Base-by-base conservation (phyloP, 2,113 vertebrate genomes). In the Oryctolagus cuniculus region DNA sequence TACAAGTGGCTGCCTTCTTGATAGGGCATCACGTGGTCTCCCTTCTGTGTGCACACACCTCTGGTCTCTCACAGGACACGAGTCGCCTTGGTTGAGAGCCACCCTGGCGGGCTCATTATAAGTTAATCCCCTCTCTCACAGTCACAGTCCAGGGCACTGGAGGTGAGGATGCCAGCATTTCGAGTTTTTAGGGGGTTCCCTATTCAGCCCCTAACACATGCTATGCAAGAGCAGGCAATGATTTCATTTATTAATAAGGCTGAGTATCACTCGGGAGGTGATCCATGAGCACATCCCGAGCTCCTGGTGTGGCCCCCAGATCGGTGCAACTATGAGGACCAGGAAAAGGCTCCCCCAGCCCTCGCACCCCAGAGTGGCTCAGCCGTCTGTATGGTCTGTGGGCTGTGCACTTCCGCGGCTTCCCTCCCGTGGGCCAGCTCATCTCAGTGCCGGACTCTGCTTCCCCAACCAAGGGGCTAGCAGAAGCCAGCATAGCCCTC, bases 381-480 rank as follows among this genome's bases (percentile, higher is more conserved):
- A 36, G 63, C 25, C 4, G 13, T 4, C 13, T 78, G 72, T 4
- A 49, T 58, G 36, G 17, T 36, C 84, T 4, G 22, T 58, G 64
- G 51, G 6, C 38, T 19, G 6, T 1, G 55, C 13, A 10, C 36
- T 58, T 3, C 38, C 12, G 1, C 1, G 55, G n/a, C 13, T 1
- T 34, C 2, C 25, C 16, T 19, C 27, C 31, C n/a, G 22, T 3
- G 2, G 4, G 19, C 63, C 27, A 12, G 22, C 2, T 10, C 49
- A 53, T 10, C 69, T 22, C 3, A 1, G 15, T 0, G 4, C 72
- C 2, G 1, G 34, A 61, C 44, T 2, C 72, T 0, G 0, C 17
- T 67, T 27, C 51, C 55, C 38, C 17, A 11, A 1, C 0, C 0
- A 2, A 49, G 63, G 16, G 36, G 0, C 55, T 11, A 7, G 27